Evolutionary conservation across 2,797 vertebrate genomes (phyloP), one percentile per base, ranked within the genome.

Genomic region (Distichodus sexfasciatus): DNA sequence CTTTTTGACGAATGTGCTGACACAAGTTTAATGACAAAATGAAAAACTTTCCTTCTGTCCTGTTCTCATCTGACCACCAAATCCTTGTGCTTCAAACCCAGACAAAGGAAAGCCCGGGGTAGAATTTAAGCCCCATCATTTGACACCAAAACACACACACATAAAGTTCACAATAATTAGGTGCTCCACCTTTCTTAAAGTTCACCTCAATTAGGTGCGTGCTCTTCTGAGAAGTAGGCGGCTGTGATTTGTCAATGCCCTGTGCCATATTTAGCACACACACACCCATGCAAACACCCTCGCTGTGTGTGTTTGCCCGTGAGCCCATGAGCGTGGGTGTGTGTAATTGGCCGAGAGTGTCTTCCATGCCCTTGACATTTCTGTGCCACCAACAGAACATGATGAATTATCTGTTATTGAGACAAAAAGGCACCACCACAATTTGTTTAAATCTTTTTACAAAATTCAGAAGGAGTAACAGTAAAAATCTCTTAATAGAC

Each of bases 131-230:
- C 80, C 80, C 79, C 78, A 83, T 87, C 86, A 89, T 89, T 83
- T 89, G 81, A 87, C 86, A 60, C 48, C 85, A 86, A 85, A 87
- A 87, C 79, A 85, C 78, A 75, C 72, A 78, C 74, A 81, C 81
- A 58, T 17, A 89, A 89, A 91, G 85, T 94, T 91, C 90, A 93
- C 76, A 76, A 89, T 89, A 90, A 90, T 90, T 93, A 94, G 93
- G 91, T 86, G 78, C 86, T 81, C 80, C 84, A 84, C 85, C 80
- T 83, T 83, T 76, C 81, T 77, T 90, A 94, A 95, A 96, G 92
- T 96, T 95, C 93, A 94, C 91, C 91, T 94, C 92, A 94, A 94
- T 95, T 94, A 95, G 87, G 89, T 87, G 88, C 86, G 90, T 85
- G 86, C 86, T 86, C 87, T 90, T 87, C 87, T 87, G 83, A 88